A percentile compares a stretch with the other conserved stretches of the same genome.
Evolutionary conservation across 2,888 invertebrate species (phyloP).

Genomic region (Rotaria socialis): DNA sequence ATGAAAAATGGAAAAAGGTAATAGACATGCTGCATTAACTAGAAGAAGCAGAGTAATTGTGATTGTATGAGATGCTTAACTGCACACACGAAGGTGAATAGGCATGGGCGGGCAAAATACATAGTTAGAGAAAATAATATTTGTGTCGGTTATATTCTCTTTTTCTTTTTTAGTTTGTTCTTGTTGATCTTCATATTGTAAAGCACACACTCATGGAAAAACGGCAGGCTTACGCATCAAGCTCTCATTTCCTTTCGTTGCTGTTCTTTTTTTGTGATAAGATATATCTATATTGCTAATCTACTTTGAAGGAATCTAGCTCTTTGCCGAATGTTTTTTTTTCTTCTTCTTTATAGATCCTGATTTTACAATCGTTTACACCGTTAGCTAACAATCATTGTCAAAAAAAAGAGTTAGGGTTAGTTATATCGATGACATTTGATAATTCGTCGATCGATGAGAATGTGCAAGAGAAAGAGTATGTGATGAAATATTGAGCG

Average conservation of each 20-base stretch:
- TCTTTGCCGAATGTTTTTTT: not conserved
- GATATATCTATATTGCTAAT: not conserved
- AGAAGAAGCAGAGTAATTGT: not conserved
- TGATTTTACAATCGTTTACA: not conserved
- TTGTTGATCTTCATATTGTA: not conserved
- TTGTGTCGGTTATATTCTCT: not conserved
- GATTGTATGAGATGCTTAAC: not conserved
- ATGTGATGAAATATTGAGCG: constrained; percentile 26
- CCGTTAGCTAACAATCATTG: not conserved
- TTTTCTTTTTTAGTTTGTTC: not conserved
- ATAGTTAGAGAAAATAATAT: not conserved
- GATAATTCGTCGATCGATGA: not conserved
- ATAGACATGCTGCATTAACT: not conserved
- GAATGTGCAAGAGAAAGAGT: not conserved
- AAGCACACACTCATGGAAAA: not conserved
- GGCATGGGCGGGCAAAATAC: not conserved
- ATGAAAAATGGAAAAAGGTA: not conserved
- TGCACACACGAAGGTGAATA: not conserved
- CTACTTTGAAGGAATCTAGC: not conserved
- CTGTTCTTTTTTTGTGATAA: not conserved
- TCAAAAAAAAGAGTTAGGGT: not conserved
- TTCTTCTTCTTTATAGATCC: not conserved
- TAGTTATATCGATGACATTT: not conserved
- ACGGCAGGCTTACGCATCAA: not conserved
- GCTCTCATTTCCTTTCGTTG: not conserved